These are phyloP conservation scores for Chalcis sispes DNA, from an alignment of 2,888 invertebrate genomes.

Conservation along the genomic window DNA sequence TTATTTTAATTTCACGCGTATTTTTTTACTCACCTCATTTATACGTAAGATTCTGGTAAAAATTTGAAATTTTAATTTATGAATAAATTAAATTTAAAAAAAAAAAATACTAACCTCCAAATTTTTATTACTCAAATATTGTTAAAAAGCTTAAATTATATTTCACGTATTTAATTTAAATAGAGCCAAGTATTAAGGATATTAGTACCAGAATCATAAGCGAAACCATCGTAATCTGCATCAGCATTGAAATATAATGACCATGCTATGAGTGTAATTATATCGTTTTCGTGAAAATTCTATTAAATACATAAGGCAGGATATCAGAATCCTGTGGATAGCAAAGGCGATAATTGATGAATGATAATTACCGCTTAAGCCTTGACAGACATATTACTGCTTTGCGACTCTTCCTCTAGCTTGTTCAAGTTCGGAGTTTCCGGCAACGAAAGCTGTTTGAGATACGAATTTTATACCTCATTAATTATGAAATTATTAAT, in stretches of 20 bases:
- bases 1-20: no score
- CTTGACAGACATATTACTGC: conserved; percentile 23
- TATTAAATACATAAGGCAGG: conserved; percentile 14
- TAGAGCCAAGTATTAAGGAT: background rate
- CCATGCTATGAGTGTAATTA: background rate
- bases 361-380: conserved; percentile 62
- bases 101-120: no score
- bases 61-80: no score
- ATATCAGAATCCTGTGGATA: conserved; percentile 55
- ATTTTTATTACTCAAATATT: no score
- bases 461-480: conserved; percentile 11
- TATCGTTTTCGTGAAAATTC: background rate
- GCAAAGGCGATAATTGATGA: conserved; percentile 59
- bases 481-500: conserved; percentile 35
- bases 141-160: no score
- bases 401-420: conserved; percentile 2
- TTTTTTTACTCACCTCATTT: no score
- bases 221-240: background rate
- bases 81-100: no score
- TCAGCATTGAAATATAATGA: background rate
- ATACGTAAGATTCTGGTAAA: no score
- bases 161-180: no score
- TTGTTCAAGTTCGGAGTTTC: conserved; percentile 3
- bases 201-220: background rate
- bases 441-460: conserved; percentile 17